Base-by-base conservation (phyloP, 2,113 vertebrate species). In the Chamaetylas fuelleborni region DNA sequence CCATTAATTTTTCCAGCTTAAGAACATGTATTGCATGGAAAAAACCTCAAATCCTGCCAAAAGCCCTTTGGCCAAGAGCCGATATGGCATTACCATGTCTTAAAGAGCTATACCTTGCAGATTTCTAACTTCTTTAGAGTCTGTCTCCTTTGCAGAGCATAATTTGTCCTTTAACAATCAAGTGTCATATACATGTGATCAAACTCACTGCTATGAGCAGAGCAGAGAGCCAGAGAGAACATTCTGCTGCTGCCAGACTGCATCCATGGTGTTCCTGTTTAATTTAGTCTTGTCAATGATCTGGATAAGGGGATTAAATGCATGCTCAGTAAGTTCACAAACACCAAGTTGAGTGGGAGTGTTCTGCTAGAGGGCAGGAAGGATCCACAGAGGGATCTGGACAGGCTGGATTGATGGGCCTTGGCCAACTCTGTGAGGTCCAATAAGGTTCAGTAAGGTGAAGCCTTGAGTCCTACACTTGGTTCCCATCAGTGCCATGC, bases 381-480 rank as follows among this genome's bases (percentile, higher is more conserved):
- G 58, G 48, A 47, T 28, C 14, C 40, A 38, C n/a, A 56, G 69
- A 64, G 40, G 12, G 40, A 23, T n/a, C n/a, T 84, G n/a, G 48
- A 14, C 18, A 23, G 48, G 28, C n/a, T 72, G 81, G 40, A 38
- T 28, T 38, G 40, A 47, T 38, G 14, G 40, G n/a, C 23, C 23
- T 23, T 65, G 60, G 50, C 23, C 42, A 56, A 2, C 23, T n/a
- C 48, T 56, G 3, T 50, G 62, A 51, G 7, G 43, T 36, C 42
- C 65, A 34, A 9, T 13, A 25, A 40, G 14, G 40, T 47, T 64
- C 58, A 56, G 2, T 13, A 20, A 60, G 28, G 47, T 13, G 29
- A 54, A 78, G 8, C 24, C 28, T 3, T 0, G 0, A 47, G 47
- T n/a, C 24, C 12, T n/a, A 33, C 28, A 11, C 15, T 45, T 29